Evolutionary conservation across 2,888 invertebrate species (phyloP).

Genomic region (Ochropleura leucogaster): DNA sequence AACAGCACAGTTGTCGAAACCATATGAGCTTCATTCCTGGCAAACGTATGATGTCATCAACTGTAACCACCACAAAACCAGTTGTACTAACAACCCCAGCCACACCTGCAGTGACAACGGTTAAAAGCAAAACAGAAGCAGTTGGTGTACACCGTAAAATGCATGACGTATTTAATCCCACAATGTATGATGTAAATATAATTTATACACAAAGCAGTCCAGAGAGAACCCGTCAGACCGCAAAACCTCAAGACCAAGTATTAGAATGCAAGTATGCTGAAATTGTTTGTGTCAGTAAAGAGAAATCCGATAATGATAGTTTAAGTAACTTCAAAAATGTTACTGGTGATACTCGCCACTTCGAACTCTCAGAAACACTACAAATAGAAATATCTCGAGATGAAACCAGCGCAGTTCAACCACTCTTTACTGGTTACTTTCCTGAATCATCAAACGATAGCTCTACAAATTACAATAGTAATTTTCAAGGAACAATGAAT

Average conservation of each 20-base stretch:
- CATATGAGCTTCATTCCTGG: not conserved
- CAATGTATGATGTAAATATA: slow-evolving; percentile 34
- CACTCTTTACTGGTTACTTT: slow-evolving; percentile 49
- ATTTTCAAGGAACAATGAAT: not conserved
- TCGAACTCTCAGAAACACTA: slow-evolving; percentile 10
- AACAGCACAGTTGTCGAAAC: not conserved
- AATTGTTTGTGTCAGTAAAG: slow-evolving; percentile 21
- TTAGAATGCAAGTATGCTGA: slow-evolving; percentile 33
- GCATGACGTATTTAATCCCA: not conserved
- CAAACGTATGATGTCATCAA: too few relatives aligned
- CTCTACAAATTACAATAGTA: not conserved
- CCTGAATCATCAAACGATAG: slow-evolving; percentile 6
- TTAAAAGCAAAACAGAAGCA: not conserved
- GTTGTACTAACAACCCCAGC: not conserved
- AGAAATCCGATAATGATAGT: not conserved
- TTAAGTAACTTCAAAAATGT: not conserved
- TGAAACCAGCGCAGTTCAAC: slow-evolving; percentile 35
- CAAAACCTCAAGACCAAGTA: not conserved
- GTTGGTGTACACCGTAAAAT: not conserved
- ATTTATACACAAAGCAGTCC: slow-evolving; percentile 14
- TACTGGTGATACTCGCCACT: not conserved
- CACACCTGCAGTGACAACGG: too few relatives aligned
- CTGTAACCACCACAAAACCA: not conserved
- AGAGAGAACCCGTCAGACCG: not conserved
- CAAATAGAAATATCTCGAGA: slow-evolving; percentile 33